Base-by-base conservation (phyloP, 2,797 vertebrate species). In the Catharus ustulatus region DNA sequence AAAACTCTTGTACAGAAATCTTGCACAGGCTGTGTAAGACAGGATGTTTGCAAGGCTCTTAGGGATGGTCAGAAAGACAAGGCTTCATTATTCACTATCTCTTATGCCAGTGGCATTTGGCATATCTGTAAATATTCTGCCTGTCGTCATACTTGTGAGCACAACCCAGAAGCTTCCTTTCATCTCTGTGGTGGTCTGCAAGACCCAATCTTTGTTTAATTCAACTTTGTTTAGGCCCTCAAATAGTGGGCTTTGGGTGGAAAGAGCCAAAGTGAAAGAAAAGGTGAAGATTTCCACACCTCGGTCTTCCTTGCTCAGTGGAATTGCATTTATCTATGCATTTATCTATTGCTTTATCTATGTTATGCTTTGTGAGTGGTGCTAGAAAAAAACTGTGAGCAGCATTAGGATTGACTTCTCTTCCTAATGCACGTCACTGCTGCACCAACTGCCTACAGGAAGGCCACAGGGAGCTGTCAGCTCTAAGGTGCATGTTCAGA, bases 61-160 rank as follows among this genome's bases (percentile, higher is more conserved):
- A 42, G 27, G n/a, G 34, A 26, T 75, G 46, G 8, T 74, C 17
- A 68, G 32, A 86, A 67, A 71, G 52, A 55, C 38, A 15, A 7
- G 19, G 23, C 26, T 72, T n/a, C 19, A 15, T 61, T 63, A 61
- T 52, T 30, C 8, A 42, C 45, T 42, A 0, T 69, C 13, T 58
- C 22, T 21, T 48, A 11, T 0, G 5, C 21, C 13, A 17, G 5
- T 16, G 16, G 13, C 29, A 26, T 4, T 5, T 16, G 16, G 13
- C 29, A 26, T 4, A 3, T 20, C 27, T 40, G 26, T 38, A n/a
- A n/a, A 11, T 63, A 22, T 49, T 62, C 17, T 75, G 20, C 17
- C 32, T 57, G 21, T 62, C 24, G 43, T 51, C 32, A 46, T 2
- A 2, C 42, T 38, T 63, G 10, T 52, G 17, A 76, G 36, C 26